Base-by-base conservation (phyloP, 2,888 invertebrate genomes). In the Phania funesta region DNA sequence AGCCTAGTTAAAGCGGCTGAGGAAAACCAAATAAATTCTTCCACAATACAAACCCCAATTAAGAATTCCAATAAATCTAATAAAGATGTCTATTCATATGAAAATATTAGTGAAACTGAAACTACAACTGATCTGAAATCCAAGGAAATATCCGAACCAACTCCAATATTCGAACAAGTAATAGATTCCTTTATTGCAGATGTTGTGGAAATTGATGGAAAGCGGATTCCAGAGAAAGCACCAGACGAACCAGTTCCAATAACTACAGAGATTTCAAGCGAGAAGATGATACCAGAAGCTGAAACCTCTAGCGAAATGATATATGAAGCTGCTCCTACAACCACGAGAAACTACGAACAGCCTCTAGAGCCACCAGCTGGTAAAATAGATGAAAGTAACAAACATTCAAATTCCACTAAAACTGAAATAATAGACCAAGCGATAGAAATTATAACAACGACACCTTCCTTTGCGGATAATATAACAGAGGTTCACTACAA, bases 111-210 rank as follows among this genome's bases (percentile, higher is more conserved):
- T 7, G 16, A 18, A n/a, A 2, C 26, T 13, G 48, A 64, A 32
- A n/a, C 22, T 32, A 13, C 4, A 4, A 64, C 0, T n/a, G 13
- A 64, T 13, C 0, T 13, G 0, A 13, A 2, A 46, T 46, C 13
- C 3, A 22, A 48, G 22, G 13, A 44, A 18, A 38, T 38, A 38
- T 1, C 41, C 8, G 41, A 44, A 13, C 16, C 38, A 6, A 6
- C 1, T 1, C 18, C 13, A 3, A 50, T 3, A 13, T 22, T 56
- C 41, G 46, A 24, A 48, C 4, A 54, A 26, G 20, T 24, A 1
- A 22, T 48, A 35, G 54, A 75, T 32, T 11, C 13, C 1, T 65
- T 52, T 29, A 52, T 54, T 9, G 52, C 48, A 48, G 29, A 74
- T 26, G 13, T 52, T 38, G 8, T 16, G 20, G 64, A 64, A 38